These are phyloP conservation scores for Ifrita kowaldi DNA, from an alignment of 2,113 vertebrate species.

Conservation along the genomic window DNA sequence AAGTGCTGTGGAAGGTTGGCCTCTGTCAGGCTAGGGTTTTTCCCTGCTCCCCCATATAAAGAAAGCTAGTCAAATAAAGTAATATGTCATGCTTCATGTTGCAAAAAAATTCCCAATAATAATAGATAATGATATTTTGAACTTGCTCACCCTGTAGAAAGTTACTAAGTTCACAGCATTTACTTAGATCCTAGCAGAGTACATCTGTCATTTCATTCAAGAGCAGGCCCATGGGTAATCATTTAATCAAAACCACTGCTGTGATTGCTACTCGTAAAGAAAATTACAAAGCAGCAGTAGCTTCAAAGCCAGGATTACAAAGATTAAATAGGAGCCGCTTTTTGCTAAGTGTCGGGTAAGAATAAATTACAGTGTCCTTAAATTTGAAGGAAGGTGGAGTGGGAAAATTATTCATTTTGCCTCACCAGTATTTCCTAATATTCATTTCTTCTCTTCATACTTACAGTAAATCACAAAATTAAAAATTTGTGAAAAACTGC, in stretches of 20 bases:
- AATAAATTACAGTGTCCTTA: constrained; percentile 52
- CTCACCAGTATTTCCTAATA: constrained; percentile 38
- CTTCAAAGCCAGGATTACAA: constrained; percentile 52
- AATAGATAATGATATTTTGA: not conserved
- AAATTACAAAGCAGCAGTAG: constrained; percentile 60
- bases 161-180: constrained; percentile 22
- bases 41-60: not conserved
- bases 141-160: not conserved
- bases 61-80: not conserved
- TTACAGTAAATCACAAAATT: constrained; percentile 39
- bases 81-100: not conserved
- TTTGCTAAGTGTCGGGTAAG: constrained; percentile 44
- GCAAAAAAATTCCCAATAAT: not conserved
- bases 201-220: constrained; percentile 61
- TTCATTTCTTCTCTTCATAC: constrained; percentile 46
- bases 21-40: not conserved
- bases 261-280: constrained; percentile 54
- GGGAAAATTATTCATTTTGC: constrained; percentile 47
- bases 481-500: constrained; percentile 30
- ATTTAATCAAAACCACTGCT: constrained; percentile 67
- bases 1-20: not conserved
- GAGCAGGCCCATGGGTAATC: constrained; percentile 41
- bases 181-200: constrained; percentile 32
- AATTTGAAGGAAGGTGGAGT: constrained; percentile 42
- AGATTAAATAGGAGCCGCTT: constrained; percentile 33